Percentiles rank a stretch among this genome's conserved stretches.
These are phyloP conservation scores for Petrocephalus zakoni DNA, from an alignment of 2,113 vertebrate species.

Conservation along the genomic window DNA sequence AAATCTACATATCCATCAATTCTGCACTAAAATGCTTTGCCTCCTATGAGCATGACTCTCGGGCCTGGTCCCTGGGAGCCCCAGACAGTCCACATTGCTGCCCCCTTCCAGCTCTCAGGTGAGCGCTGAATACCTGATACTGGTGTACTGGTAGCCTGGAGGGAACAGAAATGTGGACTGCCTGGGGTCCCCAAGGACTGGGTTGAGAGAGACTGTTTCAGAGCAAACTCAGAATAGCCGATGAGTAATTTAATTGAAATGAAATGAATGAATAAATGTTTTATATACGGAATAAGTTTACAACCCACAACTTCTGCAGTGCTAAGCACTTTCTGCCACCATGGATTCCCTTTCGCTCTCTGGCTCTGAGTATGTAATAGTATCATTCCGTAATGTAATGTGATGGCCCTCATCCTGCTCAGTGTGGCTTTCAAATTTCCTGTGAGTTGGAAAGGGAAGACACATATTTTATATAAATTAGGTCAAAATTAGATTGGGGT, in stretches of 20 bases:
- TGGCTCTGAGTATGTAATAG: background rate
- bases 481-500: background rate
- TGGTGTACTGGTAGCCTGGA: background rate
- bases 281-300: background rate
- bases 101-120: background rate
- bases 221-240: too few species aligned
- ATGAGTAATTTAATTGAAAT: too few species aligned
- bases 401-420: background rate
- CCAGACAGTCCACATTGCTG: background rate
- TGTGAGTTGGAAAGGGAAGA: background rate
- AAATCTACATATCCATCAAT: background rate
- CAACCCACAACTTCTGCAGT: background rate
- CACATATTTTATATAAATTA: background rate
- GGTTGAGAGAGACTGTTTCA: too few species aligned
- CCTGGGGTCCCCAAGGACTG: background rate
- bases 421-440: slow-evolving; percentile 16
- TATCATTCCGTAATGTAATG: background rate
- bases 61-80: background rate
- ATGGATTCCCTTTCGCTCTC: background rate
- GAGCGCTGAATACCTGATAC: background rate
- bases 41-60: background rate
- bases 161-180: background rate
- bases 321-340: background rate
- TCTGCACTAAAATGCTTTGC: background rate
- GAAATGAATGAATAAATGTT: background rate